Conservation (phyloP, 2,888 invertebrate genomes). For the Chloroclystis v-ata region DNA sequence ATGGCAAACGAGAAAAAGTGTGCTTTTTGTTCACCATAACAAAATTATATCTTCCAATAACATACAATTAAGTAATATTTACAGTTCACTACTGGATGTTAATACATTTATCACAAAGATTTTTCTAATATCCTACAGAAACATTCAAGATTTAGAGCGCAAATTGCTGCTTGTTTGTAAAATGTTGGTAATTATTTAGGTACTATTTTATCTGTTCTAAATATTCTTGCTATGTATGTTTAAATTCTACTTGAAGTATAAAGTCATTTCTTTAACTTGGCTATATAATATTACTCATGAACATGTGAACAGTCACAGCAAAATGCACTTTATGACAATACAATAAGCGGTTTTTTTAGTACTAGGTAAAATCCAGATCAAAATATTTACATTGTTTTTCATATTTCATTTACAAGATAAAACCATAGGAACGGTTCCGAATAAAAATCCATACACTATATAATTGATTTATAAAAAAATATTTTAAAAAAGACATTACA, state of each 20-base stretch:
- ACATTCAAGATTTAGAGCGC: slow-evolving; percentile 47
- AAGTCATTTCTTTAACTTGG: slow-evolving; percentile 5
- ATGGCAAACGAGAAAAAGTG: slow-evolving; percentile 62
- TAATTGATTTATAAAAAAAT: slow-evolving; percentile 48
- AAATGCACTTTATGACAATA: slow-evolving; percentile 48
- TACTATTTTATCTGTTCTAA: slow-evolving; percentile 6
- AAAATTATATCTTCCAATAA: slow-evolving; percentile 73
- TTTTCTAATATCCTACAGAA: slow-evolving; percentile 60
- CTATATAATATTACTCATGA: slow-evolving; percentile 20
- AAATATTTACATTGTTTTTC: slow-evolving; percentile 60
- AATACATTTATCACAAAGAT: slow-evolving; percentile 71
- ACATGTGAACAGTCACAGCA: slow-evolving; percentile 33
- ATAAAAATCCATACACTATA: slow-evolving; percentile 42
- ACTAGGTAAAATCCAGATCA: slow-evolving; percentile 58
- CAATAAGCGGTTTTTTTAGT: slow-evolving; percentile 40
- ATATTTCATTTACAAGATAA: slow-evolving; percentile 34
- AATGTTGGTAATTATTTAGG: background rate
- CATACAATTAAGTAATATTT: slow-evolving; percentile 48
- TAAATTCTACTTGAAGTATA: slow-evolving; percentile 3
- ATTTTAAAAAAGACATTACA: slow-evolving; percentile 38
- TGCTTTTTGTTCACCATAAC: slow-evolving; percentile 62
- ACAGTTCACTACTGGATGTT: slow-evolving; percentile 66
- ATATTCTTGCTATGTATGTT: slow-evolving; percentile 5
- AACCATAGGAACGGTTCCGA: slow-evolving; percentile 36
- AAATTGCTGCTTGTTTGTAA: slow-evolving; percentile 35